Evolutionary conservation across 2,797 vertebrate species (phyloP).

Genomic region (Rhynchonycteris naso): DNA sequence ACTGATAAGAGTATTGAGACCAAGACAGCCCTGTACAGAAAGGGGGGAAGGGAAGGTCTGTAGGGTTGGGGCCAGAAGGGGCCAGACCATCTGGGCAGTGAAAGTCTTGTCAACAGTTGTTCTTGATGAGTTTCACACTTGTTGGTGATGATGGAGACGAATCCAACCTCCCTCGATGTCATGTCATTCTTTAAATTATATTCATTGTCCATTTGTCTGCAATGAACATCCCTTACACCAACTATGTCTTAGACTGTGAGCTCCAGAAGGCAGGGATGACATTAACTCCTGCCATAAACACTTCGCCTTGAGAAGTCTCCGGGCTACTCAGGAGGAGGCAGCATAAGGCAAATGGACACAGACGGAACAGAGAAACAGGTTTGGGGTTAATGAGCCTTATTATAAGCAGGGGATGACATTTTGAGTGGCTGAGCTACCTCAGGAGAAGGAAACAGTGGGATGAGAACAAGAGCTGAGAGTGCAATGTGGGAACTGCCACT

Average conservation of each 20-base stretch:
- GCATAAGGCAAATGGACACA: neutral
- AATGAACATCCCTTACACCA: neutral
- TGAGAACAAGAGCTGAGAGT: neutral
- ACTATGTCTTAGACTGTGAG: neutral
- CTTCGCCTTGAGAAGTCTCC: conserved; percentile 3
- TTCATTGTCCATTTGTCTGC: neutral
- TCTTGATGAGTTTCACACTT: neutral
- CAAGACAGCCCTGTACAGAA: neutral
- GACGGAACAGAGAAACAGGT: neutral
- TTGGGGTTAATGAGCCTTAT: neutral
- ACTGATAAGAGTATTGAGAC: conserved; percentile 47
- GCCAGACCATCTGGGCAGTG: neutral
- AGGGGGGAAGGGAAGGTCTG: neutral
- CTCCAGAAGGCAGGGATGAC: neutral
- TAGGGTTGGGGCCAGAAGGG: neutral
- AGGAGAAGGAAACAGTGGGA: neutral
- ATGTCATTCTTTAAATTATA: neutral
- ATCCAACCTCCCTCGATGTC: neutral
- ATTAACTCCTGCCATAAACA: neutral
- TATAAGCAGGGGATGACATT: neutral
- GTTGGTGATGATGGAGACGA: neutral
- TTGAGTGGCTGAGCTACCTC: neutral
- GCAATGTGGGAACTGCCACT: neutral
- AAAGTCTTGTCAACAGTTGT: neutral
- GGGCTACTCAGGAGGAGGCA: neutral